A percentile compares a stretch with the other conserved stretches of the same genome.
Evolutionary conservation across 2,888 invertebrate species (phyloP).

Genomic region (Papilio protenor): DNA sequence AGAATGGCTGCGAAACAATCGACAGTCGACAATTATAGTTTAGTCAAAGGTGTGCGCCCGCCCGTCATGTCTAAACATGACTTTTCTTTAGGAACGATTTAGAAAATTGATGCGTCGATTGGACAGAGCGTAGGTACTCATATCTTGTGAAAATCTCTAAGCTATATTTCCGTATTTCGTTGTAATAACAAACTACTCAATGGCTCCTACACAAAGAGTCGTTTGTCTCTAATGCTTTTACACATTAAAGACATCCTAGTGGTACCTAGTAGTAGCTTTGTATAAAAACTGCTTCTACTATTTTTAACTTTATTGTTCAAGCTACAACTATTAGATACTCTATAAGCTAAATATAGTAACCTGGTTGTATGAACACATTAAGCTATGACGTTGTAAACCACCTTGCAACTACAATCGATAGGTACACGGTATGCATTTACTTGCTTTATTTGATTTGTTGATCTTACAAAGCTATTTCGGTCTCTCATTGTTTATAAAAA

Average conservation of each 20-base stretch:
- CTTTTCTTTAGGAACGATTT: too few relatives aligned
- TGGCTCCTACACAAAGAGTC: neutral
- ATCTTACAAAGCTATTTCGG: neutral
- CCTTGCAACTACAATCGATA: slow-evolving; percentile 43
- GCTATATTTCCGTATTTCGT: neutral
- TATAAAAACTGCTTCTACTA: neutral
- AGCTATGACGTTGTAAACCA: slow-evolving; percentile 41
- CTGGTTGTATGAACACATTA: slow-evolving; percentile 30
- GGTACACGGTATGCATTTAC: slow-evolving; percentile 33
- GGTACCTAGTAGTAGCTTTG: neutral
- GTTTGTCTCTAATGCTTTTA: neutral
- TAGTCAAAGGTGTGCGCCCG: too few relatives aligned
- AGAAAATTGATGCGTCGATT: too few relatives aligned
- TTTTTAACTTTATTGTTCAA: neutral
- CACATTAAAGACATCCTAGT: neutral
- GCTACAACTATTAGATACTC: neutral
- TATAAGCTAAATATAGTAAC: slow-evolving; percentile 23
- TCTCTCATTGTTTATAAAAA: neutral
- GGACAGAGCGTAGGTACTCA: too few relatives aligned
- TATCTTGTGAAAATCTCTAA: neutral
- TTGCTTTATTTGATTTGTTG: slow-evolving; percentile 23
- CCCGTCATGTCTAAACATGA: too few relatives aligned
- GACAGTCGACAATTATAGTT: too few relatives aligned
- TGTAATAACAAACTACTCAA: neutral
- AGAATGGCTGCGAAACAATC: too few relatives aligned